These are phyloP conservation scores for Polypedilum vanderplanki DNA, from an alignment of 1,140 invertebrate species.

Conservation along the genomic window DNA sequence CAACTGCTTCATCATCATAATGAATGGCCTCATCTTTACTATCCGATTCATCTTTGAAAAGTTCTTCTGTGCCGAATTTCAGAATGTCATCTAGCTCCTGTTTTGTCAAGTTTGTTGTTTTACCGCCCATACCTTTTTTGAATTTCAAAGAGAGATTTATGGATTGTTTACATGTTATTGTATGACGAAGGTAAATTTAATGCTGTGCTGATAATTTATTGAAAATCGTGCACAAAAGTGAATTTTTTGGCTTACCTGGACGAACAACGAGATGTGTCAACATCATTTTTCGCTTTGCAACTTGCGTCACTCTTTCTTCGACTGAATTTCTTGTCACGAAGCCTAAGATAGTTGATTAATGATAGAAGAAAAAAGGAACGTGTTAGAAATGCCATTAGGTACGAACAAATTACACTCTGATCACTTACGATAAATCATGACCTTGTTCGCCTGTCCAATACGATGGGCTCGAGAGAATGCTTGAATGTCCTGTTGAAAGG, in stretches of 20 bases:
- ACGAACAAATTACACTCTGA: conserved; percentile 62
- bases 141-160: background rate
- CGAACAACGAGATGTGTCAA: conserved; percentile 96
- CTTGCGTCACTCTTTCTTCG: conserved; percentile 97
- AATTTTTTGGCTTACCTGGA: conserved; percentile 44
- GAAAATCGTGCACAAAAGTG: conserved; percentile 36
- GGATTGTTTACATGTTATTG: background rate
- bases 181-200: too few species aligned
- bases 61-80: conserved; percentile 97
- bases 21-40: conserved; percentile 83
- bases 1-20: conserved; percentile 95
- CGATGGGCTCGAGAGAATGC: conserved; percentile 95
- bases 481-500: conserved; percentile 67
- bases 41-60: conserved; percentile 81
- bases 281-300: conserved; percentile 99
- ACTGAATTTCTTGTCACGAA: conserved; percentile 98
- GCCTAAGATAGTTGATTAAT: conserved; percentile 63
- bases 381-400: conserved; percentile 33
- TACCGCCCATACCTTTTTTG: conserved; percentile 78
- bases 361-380: background rate
- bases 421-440: conserved; percentile 72
- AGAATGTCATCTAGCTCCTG: conserved; percentile 99
- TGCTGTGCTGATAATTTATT: too few species aligned
- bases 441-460: conserved; percentile 94
- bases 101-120: conserved; percentile 94